Evolutionary conservation across 2,888 invertebrate species (phyloP), one percentile per base, ranked within the genome.

Genomic region (Dinocampus coccinellae): DNA sequence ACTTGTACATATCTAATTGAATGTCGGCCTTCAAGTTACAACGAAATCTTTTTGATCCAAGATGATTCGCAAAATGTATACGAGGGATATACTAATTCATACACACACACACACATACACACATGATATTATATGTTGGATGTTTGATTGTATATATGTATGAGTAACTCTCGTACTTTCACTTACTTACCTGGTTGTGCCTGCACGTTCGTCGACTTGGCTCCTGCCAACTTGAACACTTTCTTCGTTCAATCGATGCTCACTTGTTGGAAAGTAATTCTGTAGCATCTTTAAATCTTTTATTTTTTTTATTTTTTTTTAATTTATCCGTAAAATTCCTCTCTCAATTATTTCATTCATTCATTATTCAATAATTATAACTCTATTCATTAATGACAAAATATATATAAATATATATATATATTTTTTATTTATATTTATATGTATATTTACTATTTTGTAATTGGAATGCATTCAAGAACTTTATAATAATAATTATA

Each of bases 161-260:
- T 69, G 33, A 57, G 42, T 73, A 72, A 75, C 75, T 67, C 76
- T 78, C 78, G 83, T 82, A 87, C 88, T 88, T 88, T 88, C 87
- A 86, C 69, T 70, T 69, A 60, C 55, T 71, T 66, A 70, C 66
- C 73, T 53, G 55, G 53, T 69, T 68, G n/a, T n/a, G 65, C 70
- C 55, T 26, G 78, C 78, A 77, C 80, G 76, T 79, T 78, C 52
- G 58, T 63, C 58, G 65, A 52, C 64, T 66, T 60, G 69, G 52
- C 73, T 42, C 55, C 66, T 69, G 75, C 72, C 74, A 73, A 76
- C 74, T n/a, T 81, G 83, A 83, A 84, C 83, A 87, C 87, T 87
- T 88, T 87, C 87, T 88, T 87, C 84, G 84, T 79, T 84, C 82
- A 84, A 86, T 85, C 82, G 81, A 84, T 79, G 80, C 80, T 80